Evolutionary conservation across 2,888 invertebrate genomes (phyloP).

Genomic region (Branchellion lobata): DNA sequence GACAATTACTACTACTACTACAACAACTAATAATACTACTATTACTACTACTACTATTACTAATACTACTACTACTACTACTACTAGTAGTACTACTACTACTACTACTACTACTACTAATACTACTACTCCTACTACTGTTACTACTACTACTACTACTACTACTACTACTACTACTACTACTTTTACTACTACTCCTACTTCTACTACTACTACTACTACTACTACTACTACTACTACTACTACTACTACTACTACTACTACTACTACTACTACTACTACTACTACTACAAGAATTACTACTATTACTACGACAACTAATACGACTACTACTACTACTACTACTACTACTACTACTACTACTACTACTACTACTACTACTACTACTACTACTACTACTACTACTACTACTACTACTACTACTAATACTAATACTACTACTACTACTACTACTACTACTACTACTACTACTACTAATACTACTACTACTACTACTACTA

Average conservation of each 20-base stretch:
- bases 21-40: too few relatives aligned
- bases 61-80: too few relatives aligned
- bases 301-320: slow-evolving; percentile 12
- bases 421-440: neutral
- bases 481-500: too few relatives aligned
- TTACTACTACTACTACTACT: slow-evolving; percentile 21
- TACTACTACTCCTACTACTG: neutral
- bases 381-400: neutral
- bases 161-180: slow-evolving; percentile 25
- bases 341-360: neutral
- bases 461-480: too few relatives aligned
- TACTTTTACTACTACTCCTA: slow-evolving; percentile 12
- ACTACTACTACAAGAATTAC: slow-evolving; percentile 3
- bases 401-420: neutral
- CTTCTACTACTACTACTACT: slow-evolving; percentile 16
- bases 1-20: too few relatives aligned
- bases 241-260: slow-evolving; percentile 29
- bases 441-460: too few relatives aligned
- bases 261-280: slow-evolving; percentile 17
- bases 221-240: slow-evolving; percentile 8
- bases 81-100: too few relatives aligned
- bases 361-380: neutral
- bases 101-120: too few relatives aligned
- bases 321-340: slow-evolving; percentile 16
- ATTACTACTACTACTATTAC: too few relatives aligned